Evolutionary conservation across 2,888 invertebrate genomes (phyloP), one percentile per base, ranked within the genome.

Genomic region (Idaea biselata): DNA sequence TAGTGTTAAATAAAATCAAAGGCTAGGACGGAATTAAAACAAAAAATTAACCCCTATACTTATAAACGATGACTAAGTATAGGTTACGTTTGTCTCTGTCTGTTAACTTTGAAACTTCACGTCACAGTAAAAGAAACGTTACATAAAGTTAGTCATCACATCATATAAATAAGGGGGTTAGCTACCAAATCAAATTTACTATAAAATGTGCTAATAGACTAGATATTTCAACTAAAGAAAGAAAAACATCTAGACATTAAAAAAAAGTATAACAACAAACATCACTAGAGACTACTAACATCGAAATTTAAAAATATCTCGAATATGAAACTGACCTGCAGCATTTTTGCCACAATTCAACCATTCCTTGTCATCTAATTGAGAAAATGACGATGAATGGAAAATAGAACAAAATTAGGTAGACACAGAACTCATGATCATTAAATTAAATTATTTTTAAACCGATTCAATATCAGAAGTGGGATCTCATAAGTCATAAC

Each of bases 351-450:
- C 91, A 88, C 90, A 91, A 90, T 84, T 88, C 88, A 91, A 83
- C 91, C 92, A 92, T 81, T 92, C 92, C 90, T 92, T 91, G 91
- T 92, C 92, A 85, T 92, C 91, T 92, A 87, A 80, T 84, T 76
- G 78, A 65, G 44, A 44, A 44, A 44, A 44, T 44, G 44, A 44
- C 44, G 44, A 44, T 44, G 44, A 44, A 44, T 44, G 44, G 44
- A 44, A 44, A 44, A 75, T 73, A 79, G 72, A 80, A 79, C 79
- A 81, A 77, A 60, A 55, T 7, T 54, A 53, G 53, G 25, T 6
- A 17, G 32, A 33, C n/a, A 33, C 6, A 14, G 31, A 58, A 58
- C 31, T 14, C 16, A 58, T 3, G 44, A 44, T 44, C 44, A 44
- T 8, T 14, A 44, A 8, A 44, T 3, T 11, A 63, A 63, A 25